Conservation (phyloP, 2,797 vertebrate genomes). For the Muscicapa striata region DNA sequence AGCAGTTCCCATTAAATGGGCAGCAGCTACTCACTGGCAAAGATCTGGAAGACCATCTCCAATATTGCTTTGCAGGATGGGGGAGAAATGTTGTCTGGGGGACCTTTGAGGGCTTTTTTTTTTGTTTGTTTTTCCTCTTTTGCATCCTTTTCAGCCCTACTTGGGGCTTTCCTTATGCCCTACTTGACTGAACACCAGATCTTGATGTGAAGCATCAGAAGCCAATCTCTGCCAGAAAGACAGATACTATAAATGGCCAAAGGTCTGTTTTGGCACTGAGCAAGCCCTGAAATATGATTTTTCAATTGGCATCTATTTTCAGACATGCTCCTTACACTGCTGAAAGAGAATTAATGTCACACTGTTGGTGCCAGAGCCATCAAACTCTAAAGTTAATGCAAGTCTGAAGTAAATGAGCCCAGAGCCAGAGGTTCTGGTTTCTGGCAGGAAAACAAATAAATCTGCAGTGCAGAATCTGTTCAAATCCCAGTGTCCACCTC, state of each 20-base stretch:
- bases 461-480: neutral
- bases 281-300: constrained; percentile 34
- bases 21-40: neutral
- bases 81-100: neutral
- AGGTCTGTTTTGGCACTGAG: constrained; percentile 44
- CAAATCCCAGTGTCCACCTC: fast-evolving
- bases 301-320: constrained; percentile 55
- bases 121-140: neutral
- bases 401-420: constrained; percentile 1
- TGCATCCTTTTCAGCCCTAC: neutral
- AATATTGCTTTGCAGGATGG: neutral
- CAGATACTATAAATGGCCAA: constrained; percentile 50
- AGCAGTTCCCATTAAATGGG: neutral
- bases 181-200: constrained; percentile 48
- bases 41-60: neutral
- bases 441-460: neutral
- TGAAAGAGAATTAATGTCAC: constrained; percentile 32
- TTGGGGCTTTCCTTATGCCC: neutral
- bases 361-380: constrained; percentile 17
- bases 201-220: constrained; percentile 29
- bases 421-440: neutral
- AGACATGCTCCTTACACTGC: neutral
- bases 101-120: neutral
- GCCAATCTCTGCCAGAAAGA: constrained; percentile 12
- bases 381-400: neutral